A percentile compares a stretch with the other conserved stretches of the same genome.
These are phyloP conservation scores for Plotosus lineatus DNA, from an alignment of 2,113 vertebrate species.

Conservation along the genomic window DNA sequence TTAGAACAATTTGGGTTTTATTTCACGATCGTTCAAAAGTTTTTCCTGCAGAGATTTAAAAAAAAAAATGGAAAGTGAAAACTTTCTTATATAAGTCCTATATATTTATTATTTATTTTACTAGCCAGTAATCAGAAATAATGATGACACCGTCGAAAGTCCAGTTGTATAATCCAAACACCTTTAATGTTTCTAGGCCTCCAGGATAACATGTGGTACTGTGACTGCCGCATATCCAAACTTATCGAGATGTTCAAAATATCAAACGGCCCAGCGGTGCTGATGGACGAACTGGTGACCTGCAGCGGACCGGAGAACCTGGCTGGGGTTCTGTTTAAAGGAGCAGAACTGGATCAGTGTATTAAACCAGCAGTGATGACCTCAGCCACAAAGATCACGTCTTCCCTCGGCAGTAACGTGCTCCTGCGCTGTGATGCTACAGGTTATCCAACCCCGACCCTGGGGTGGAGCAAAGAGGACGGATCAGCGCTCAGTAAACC, in stretches of 20 bases:
- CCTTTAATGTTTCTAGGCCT: slow-evolving; percentile 73
- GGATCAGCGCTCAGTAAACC: slow-evolving; percentile 79
- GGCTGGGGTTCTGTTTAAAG: slow-evolving; percentile 84
- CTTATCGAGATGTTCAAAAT: slow-evolving; percentile 89
- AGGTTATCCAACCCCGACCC: slow-evolving; percentile 85
- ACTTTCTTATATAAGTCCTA: too few species aligned
- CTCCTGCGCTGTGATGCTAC: slow-evolving; percentile 89
- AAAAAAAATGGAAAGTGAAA: too few species aligned
- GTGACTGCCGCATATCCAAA: slow-evolving; percentile 93
- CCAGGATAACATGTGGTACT: slow-evolving; percentile 96
- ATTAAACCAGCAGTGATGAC: slow-evolving; percentile 89
- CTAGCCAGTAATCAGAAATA: too few species aligned
- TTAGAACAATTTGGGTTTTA: neutral
- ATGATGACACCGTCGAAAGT: too few species aligned
- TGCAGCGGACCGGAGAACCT: slow-evolving; percentile 86
- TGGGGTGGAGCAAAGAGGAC: slow-evolving; percentile 81
- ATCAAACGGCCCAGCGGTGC: slow-evolving; percentile 69
- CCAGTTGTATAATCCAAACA: neutral
- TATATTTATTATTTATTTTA: too few species aligned
- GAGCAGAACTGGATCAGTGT: slow-evolving; percentile 87
- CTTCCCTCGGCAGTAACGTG: slow-evolving; percentile 86
- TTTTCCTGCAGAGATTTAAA: neutral
- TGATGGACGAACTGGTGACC: slow-evolving; percentile 83
- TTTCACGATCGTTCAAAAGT: neutral
- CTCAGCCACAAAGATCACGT: slow-evolving; percentile 93